phyloP scores from a whole-genome alignment of 2,113 vertebrate genomes.

The Gymnocephalus cernua region DNA sequence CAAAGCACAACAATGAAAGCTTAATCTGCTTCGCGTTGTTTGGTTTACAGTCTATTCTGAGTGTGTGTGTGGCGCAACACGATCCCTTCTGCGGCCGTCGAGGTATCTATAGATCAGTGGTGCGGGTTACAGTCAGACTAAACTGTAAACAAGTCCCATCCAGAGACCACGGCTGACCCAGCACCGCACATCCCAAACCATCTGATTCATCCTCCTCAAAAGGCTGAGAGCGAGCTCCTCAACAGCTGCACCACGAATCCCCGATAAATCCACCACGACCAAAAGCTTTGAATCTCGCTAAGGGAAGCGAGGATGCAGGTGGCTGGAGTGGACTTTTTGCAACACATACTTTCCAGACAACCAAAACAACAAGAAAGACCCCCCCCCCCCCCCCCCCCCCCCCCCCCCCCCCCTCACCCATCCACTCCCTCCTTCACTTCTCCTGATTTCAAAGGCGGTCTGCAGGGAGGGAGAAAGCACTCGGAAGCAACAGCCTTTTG shows the following conservation, averaged over 20 bases:
- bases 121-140: slow-evolving; percentile 66
- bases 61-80: slow-evolving; percentile 70
- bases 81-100: slow-evolving; percentile 71
- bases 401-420: not conserved
- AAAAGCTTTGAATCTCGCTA: slow-evolving; percentile 60
- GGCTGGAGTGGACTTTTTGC: slow-evolving; percentile 72
- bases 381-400: not conserved
- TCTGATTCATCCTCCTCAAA: slow-evolving; percentile 75
- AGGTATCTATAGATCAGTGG: slow-evolving; percentile 77
- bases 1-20: slow-evolving; percentile 76
- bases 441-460: slow-evolving; percentile 67
- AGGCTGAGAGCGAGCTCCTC: slow-evolving; percentile 53
- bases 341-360: slow-evolving; percentile 75
- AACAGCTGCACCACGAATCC: slow-evolving; percentile 73
- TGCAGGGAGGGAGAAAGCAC: slow-evolving; percentile 59
- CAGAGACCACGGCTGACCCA: slow-evolving; percentile 61
- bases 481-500: slow-evolving; percentile 69
- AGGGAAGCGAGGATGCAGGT: slow-evolving; percentile 76
- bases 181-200: slow-evolving; percentile 58
- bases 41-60: slow-evolving; percentile 80
- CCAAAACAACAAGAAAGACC: slow-evolving; percentile 70
- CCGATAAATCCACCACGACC: slow-evolving; percentile 69
- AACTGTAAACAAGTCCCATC: slow-evolving; percentile 79
- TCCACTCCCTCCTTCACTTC: slow-evolving; percentile 40
- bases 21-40: slow-evolving; percentile 75